A percentile compares a stretch with the other conserved stretches of the same genome.
Conservation (phyloP, 2,888 invertebrate genomes). For the Shargacucullia verbasci region DNA sequence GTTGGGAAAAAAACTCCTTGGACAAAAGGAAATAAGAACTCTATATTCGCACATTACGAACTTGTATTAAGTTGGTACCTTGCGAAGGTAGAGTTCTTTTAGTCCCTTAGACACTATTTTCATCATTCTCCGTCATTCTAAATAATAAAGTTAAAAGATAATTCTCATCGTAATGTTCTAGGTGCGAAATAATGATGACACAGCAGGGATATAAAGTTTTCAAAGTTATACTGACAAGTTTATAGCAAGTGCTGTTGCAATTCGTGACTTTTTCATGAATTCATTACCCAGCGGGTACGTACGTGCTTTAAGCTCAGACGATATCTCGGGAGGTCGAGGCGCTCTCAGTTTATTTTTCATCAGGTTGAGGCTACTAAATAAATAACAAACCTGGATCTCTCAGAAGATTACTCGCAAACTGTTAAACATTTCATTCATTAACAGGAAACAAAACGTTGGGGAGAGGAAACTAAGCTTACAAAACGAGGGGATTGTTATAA, state of each 20-base stretch:
- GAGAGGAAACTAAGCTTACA: constrained; percentile 65
- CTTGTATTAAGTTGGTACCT: too few relatives aligned
- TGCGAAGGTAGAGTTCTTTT: too few relatives aligned
- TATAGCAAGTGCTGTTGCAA: constrained; percentile 18
- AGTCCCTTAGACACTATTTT: too few relatives aligned
- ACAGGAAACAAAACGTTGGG: constrained; percentile 59
- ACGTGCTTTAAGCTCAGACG: constrained; percentile 24
- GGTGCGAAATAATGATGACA: constrained; percentile 7
- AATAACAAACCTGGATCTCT: constrained; percentile 45
- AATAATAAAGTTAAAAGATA: constrained; percentile 11
- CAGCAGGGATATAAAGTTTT: constrained; percentile 5
- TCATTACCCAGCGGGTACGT: constrained; percentile 34
- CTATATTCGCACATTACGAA: too few relatives aligned
- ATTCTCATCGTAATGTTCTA: constrained; percentile 19
- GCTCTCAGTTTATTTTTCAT: constrained; percentile 51
- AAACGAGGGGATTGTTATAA: constrained; percentile 56
- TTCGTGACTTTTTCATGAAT: constrained; percentile 46
- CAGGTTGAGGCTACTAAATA: constrained; percentile 49
- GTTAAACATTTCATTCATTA: constrained; percentile 60
- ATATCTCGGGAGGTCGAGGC: constrained; percentile 23
- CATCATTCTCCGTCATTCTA: not conserved
- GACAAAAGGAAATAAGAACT: too few relatives aligned
- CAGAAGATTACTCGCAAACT: constrained; percentile 52
- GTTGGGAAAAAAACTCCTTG: too few relatives aligned
- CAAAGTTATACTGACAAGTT: constrained; percentile 27